These are phyloP conservation scores for Dolomedes plantarius DNA, from an alignment of 2,888 invertebrate genomes.

Conservation along the genomic window DNA sequence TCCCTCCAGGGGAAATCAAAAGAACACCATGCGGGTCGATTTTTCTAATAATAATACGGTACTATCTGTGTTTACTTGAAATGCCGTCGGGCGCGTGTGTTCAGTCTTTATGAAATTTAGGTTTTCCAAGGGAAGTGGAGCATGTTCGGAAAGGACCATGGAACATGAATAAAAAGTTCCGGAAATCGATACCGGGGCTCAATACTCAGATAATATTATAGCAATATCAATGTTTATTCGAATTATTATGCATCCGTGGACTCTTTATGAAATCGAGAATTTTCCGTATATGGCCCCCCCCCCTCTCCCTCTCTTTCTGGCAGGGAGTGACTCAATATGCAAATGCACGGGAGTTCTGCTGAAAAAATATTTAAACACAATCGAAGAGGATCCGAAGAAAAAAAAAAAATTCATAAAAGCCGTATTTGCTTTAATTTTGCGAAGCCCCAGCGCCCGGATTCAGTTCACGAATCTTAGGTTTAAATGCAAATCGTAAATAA, in stretches of 20 bases:
- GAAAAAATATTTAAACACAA: neutral
- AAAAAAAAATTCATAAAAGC: neutral
- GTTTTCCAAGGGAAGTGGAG: neutral
- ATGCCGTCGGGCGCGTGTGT: neutral
- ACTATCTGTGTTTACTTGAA: neutral
- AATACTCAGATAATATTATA: slow-evolving; percentile 10
- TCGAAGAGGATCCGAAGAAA: neutral
- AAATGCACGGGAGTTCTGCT: neutral
- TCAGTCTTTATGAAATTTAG: slow-evolving; percentile 4
- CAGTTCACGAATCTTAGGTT: neutral
- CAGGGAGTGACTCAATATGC: slow-evolving; percentile 2
- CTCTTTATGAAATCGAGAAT: slow-evolving; percentile 4
- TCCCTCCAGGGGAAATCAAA: neutral
- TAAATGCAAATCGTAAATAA: neutral
- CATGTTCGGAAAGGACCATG: slow-evolving; percentile 1
- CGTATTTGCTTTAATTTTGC: neutral
- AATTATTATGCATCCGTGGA: slow-evolving; percentile 6
- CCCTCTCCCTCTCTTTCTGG: neutral
- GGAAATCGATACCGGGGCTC: neutral
- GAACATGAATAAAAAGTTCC: slow-evolving; percentile 3
- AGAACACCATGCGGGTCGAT: slow-evolving; percentile 14
- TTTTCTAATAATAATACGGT: slow-evolving; percentile 7
- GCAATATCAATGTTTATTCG: slow-evolving; percentile 16
- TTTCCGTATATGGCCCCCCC: neutral
- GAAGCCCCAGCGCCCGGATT: neutral